These are phyloP conservation scores for Pomacea canaliculata DNA, from an alignment of 2,888 invertebrate species.

Conservation along the genomic window DNA sequence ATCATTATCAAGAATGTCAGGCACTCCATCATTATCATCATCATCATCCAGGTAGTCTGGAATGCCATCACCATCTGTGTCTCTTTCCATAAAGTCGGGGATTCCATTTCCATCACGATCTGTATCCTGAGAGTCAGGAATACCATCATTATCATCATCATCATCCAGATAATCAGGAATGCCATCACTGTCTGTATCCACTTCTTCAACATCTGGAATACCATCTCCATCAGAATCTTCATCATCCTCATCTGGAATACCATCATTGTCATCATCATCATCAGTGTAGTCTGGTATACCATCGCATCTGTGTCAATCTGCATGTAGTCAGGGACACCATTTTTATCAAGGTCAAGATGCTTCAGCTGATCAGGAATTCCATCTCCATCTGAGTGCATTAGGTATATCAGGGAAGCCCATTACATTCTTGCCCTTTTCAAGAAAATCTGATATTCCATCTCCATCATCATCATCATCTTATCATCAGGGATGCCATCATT, in stretches of 20 bases:
- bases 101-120: conserved; percentile 61
- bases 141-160: conserved; percentile 57
- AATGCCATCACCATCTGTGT: conserved; percentile 59
- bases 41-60: conserved; percentile 51
- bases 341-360: conserved; percentile 53
- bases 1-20: conserved; percentile 57
- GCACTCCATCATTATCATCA: conserved; percentile 62
- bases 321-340: conserved; percentile 58
- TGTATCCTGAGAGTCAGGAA: conserved; percentile 48
- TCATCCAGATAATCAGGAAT: conserved; percentile 56
- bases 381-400: conserved; percentile 56
- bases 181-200: conserved; percentile 58
- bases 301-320: conserved; percentile 52
- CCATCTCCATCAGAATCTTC: conserved; percentile 58
- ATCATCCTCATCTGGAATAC: conserved; percentile 52
- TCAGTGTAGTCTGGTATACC: conserved; percentile 48
- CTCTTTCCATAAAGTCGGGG: conserved; percentile 54
- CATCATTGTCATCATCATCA: conserved; percentile 54
- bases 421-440: conserved; percentile 44
- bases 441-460: conserved; percentile 51
- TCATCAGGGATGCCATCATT: conserved; percentile 60
- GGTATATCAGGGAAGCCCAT: conserved; percentile 46
- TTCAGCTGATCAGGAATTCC: conserved; percentile 48
- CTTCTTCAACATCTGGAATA: conserved; percentile 48
- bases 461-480: conserved; percentile 56